A percentile compares a stretch with the other conserved stretches of the same genome.
phyloP scores from a whole-genome alignment of 2,113 vertebrate genomes.

The Sander vitreus region DNA sequence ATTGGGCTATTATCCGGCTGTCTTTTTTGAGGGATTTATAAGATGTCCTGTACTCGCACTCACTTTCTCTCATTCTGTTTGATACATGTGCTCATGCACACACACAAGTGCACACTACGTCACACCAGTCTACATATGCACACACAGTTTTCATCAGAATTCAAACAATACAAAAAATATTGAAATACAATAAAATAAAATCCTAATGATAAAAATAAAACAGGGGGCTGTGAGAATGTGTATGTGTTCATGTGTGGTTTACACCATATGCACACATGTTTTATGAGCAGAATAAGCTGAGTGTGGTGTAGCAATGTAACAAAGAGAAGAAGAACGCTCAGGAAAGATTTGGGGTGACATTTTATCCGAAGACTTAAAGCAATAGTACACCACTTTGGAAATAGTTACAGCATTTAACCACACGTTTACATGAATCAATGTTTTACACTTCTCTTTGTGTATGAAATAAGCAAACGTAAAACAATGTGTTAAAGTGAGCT shows the following conservation, averaged over 20 bases:
- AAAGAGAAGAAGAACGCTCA: neutral
- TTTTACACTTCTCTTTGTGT: neutral
- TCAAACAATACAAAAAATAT: neutral
- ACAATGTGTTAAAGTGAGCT: neutral
- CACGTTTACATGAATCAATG: neutral
- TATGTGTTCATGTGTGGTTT: neutral
- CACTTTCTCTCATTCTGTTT: conserved; percentile 69
- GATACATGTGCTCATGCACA: conserved; percentile 53
- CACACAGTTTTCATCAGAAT: conserved; percentile 9
- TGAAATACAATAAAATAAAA: neutral
- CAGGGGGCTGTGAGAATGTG: neutral
- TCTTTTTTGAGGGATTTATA: conserved; percentile 88
- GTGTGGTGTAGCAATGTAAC: neutral
- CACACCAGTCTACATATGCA: conserved; percentile 21
- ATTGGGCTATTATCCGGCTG: conserved; percentile 86
- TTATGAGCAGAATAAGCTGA: neutral
- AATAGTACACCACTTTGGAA: neutral
- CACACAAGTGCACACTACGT: conserved; percentile 13
- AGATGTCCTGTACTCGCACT: conserved; percentile 73
- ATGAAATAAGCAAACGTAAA: neutral
- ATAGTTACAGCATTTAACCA: neutral
- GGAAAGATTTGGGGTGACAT: neutral
- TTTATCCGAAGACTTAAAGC: neutral
- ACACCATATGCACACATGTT: neutral
- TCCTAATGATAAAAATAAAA: neutral